Evolutionary conservation across 2,888 invertebrate genomes (phyloP).

Genomic region (Chrysomela aeneicollis): DNA sequence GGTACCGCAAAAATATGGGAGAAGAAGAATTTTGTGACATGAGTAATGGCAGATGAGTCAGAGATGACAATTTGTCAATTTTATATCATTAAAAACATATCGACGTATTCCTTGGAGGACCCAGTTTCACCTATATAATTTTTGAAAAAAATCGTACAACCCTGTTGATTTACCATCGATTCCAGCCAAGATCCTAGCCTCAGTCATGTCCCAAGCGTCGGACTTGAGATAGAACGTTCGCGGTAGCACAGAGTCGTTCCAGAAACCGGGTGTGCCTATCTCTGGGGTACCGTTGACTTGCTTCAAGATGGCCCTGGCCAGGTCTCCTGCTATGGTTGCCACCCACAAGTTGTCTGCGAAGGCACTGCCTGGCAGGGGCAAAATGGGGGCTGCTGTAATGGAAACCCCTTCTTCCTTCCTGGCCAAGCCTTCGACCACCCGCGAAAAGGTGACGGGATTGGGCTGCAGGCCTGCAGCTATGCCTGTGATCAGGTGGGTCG

Average conservation of each 20-base stretch:
- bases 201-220: constrained; percentile 70
- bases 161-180: constrained; percentile 69
- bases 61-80: no score
- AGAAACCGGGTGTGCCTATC: constrained; percentile 66
- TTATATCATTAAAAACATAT: no score
- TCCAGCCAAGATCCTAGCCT: constrained; percentile 73
- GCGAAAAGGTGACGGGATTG: constrained; percentile 65
- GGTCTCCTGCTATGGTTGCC: constrained; percentile 69
- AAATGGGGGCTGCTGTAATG: constrained; percentile 27
- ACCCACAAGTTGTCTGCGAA: constrained; percentile 67
- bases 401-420: constrained; percentile 22
- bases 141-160: no score
- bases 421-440: constrained; percentile 59
- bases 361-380: constrained; percentile 24
- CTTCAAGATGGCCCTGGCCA: constrained; percentile 72
- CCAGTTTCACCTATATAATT: no score
- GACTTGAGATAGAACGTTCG: constrained; percentile 66
- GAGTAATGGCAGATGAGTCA: no score
- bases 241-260: constrained; percentile 73
- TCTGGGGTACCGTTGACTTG: constrained; percentile 66
- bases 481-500: constrained; percentile 68
- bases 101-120: no score
- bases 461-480: constrained; percentile 69
- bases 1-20: no score
- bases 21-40: no score